These are phyloP conservation scores for Limenitis arthemis DNA, from an alignment of 2,888 invertebrate genomes.

Conservation along the genomic window DNA sequence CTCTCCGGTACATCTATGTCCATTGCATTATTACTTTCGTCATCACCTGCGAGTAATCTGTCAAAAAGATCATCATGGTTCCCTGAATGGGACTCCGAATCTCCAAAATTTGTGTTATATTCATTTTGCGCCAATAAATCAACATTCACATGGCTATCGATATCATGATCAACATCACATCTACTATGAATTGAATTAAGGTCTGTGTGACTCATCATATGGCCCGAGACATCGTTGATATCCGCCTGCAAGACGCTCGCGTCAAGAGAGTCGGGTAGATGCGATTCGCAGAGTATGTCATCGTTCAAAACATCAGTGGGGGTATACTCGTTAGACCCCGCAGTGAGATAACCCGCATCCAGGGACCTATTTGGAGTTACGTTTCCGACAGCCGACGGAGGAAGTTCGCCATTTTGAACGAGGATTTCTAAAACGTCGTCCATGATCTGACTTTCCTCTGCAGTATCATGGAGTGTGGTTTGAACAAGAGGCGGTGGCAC, in stretches of 20 bases:
- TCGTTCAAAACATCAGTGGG: constrained; percentile 51
- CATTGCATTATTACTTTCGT: constrained; percentile 29
- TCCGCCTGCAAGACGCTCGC: constrained; percentile 58
- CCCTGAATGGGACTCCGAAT: constrained; percentile 42
- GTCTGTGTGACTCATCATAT: constrained; percentile 57
- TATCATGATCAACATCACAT: constrained; percentile 38
- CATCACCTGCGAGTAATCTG: constrained; percentile 46
- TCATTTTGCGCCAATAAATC: constrained; percentile 33
- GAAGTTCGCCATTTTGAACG: constrained; percentile 93
- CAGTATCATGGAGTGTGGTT: constrained; percentile 37
- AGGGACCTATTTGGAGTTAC: constrained; percentile 65
- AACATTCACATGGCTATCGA: constrained; percentile 39
- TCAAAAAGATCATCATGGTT: constrained; percentile 59
- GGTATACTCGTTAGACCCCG: constrained; percentile 39
- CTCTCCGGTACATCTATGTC: constrained; percentile 41
- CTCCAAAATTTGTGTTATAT: constrained; percentile 46
- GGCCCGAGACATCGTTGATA: constrained; percentile 60
- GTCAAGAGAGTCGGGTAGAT: constrained; percentile 48
- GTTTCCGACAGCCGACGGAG: constrained; percentile 86
- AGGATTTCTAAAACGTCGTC: constrained; percentile 95
- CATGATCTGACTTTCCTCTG: constrained; percentile 80
- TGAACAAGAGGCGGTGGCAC: constrained; percentile 40
- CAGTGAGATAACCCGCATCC: constrained; percentile 35
- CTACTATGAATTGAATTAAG: constrained; percentile 40
- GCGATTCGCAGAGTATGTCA: constrained; percentile 44